These are phyloP conservation scores for Oegoconia quadripuncta DNA, from an alignment of 2,888 invertebrate species.

Conservation along the genomic window DNA sequence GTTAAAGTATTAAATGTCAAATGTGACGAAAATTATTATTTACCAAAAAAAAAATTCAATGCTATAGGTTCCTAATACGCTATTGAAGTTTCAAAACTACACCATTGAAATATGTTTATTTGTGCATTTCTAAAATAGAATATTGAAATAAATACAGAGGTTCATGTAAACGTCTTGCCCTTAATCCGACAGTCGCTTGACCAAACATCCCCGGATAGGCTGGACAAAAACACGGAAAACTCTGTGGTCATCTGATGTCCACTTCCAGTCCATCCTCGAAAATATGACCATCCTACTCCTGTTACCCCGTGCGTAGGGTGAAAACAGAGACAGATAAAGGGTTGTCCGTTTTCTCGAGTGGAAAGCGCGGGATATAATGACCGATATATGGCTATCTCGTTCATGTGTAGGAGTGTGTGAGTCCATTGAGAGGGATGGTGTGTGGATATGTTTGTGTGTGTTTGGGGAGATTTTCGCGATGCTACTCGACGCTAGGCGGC, in stretches of 20 bases:
- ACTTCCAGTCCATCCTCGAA: conserved; percentile 42
- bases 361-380: conserved; percentile 56
- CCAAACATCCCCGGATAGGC: conserved; percentile 61
- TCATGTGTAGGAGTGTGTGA: conserved; percentile 68
- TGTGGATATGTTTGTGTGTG: conserved; percentile 38
- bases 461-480: conserved; percentile 40
- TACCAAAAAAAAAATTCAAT: too few relatives aligned
- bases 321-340: conserved; percentile 70
- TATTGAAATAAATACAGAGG: too few relatives aligned
- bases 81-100: too few relatives aligned
- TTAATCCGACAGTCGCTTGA: conserved; percentile 32
- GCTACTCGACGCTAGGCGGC: conserved; percentile 75
- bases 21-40: too few relatives aligned
- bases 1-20: too few relatives aligned
- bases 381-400: conserved; percentile 65
- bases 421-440: conserved; percentile 64
- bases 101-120: too few relatives aligned
- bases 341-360: conserved; percentile 67
- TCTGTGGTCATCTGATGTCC: conserved; percentile 64
- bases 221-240: conserved; percentile 43
- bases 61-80: too few relatives aligned
- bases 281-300: conserved; percentile 52
- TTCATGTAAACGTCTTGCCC: too few relatives aligned
- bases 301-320: conserved; percentile 39
- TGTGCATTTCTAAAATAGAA: too few relatives aligned